Evolutionary conservation across 2,797 vertebrate genomes (phyloP).

Genomic region (Pristis pectinata): DNA sequence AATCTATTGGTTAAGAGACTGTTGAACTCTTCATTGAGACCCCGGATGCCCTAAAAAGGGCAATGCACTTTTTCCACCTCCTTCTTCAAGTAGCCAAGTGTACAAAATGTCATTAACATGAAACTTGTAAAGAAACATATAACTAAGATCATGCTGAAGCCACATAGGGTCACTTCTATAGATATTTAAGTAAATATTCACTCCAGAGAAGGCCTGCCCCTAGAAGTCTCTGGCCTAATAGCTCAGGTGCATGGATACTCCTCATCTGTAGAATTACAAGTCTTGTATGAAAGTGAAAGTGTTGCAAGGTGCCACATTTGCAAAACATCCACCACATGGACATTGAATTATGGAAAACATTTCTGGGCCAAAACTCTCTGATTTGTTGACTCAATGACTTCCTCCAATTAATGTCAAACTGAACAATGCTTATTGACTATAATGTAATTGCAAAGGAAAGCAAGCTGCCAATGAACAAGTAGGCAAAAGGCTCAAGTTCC

Average conservation of each 20-base stretch:
- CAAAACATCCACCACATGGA: not conserved
- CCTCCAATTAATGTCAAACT: not conserved
- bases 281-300: not conserved
- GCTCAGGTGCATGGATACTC: not conserved
- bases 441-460: not conserved
- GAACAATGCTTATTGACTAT: not conserved
- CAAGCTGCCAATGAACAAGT: not conserved
- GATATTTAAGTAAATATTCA: no score
- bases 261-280: not conserved
- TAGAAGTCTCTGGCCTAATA: no score
- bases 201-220: no score
- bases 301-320: not conserved
- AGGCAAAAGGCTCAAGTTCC: no score
- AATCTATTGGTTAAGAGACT: not conserved
- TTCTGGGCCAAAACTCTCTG: not conserved
- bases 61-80: not conserved
- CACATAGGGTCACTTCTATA: no score
- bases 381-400: not conserved
- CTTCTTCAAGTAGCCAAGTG: no score
- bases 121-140: not conserved
- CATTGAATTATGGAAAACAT: not conserved
- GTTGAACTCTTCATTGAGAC: not conserved
- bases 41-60: not conserved
- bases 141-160: no score
- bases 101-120: not conserved